phyloP scores from a whole-genome alignment of 2,797 vertebrate species.

The Tauraco hartlaubi region DNA sequence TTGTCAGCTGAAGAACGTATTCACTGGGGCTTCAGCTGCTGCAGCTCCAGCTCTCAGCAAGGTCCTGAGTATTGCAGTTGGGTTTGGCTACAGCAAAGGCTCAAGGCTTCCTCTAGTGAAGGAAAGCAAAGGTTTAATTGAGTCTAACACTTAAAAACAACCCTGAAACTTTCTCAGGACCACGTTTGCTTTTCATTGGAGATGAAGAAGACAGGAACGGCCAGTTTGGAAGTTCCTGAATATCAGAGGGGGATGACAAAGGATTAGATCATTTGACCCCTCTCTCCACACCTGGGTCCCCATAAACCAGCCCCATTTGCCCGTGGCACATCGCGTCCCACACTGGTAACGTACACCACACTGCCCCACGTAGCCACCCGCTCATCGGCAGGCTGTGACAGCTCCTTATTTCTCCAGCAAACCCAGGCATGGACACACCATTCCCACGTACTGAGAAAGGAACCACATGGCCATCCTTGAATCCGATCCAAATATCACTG shows the following conservation, averaged over 20 bases:
- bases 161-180: not conserved
- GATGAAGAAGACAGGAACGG: not conserved
- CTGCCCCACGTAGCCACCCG: fast-evolving
- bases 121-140: not conserved
- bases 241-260: fast-evolving
- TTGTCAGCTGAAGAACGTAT: not conserved
- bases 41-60: not conserved
- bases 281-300: no score
- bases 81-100: not conserved
- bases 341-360: fast-evolving
- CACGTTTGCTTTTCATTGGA: not conserved
- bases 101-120: not conserved
- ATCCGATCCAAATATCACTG: not conserved
- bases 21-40: not conserved
- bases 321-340: not conserved
- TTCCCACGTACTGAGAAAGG: not conserved
- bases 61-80: not conserved
- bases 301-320: not conserved
- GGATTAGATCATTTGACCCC: not conserved
- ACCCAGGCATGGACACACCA: not conserved
- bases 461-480: not conserved
- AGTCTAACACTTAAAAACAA: not conserved
- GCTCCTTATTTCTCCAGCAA: not conserved
- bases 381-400: not conserved
- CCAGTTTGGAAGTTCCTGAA: not conserved